Evolutionary conservation across 2,113 vertebrate genomes (phyloP).

Genomic region (Grus americana): DNA sequence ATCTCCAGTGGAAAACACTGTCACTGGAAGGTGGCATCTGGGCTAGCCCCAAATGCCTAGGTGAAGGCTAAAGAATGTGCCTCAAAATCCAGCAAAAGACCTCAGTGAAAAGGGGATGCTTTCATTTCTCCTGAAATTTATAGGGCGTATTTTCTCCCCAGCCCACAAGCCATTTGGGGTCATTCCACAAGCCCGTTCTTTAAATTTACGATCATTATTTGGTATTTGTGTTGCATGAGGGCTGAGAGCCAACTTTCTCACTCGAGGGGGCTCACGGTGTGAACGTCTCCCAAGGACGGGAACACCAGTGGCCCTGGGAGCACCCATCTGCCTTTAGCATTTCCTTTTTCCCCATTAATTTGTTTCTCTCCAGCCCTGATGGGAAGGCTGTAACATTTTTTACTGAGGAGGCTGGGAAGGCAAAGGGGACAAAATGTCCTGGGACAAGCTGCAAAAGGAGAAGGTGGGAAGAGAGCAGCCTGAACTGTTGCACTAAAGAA

Average conservation of each 20-base stretch:
- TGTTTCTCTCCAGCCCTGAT: not conserved
- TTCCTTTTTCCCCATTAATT: not conserved
- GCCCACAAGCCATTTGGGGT: not conserved
- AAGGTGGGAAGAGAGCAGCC: not conserved
- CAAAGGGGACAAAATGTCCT: not conserved
- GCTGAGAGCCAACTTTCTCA: not conserved
- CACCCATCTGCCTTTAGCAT: not conserved
- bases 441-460: not conserved
- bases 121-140: not conserved
- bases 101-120: not conserved
- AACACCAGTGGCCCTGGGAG: not conserved
- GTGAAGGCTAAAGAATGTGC: not conserved
- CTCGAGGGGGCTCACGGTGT: accelerated
- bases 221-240: not conserved
- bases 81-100: not conserved
- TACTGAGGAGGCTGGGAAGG: not conserved
- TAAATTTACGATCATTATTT: not conserved
- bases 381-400: not conserved
- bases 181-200: not conserved
- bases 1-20: not conserved
- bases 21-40: not conserved
- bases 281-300: not conserved
- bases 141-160: not conserved
- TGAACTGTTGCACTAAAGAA: not conserved
- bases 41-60: not conserved